These are phyloP conservation scores for Spisula solida DNA, from an alignment of 2,888 invertebrate genomes.

Conservation along the genomic window DNA sequence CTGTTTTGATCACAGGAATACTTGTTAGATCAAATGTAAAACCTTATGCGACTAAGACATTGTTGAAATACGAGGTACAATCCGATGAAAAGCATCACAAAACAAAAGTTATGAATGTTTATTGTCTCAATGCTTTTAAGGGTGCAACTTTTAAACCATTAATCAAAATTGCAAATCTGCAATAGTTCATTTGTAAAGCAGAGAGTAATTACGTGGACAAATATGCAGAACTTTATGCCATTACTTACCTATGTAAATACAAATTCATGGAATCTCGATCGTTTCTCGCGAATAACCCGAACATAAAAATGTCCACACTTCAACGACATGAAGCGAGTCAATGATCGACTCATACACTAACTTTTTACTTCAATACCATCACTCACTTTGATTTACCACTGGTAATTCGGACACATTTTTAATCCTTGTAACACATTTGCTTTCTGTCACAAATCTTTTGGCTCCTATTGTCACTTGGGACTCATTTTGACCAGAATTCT, in stretches of 20 bases:
- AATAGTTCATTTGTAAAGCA: neutral
- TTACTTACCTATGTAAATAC: neutral
- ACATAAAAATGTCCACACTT: neutral
- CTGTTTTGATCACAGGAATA: no score
- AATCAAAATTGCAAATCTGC: no score
- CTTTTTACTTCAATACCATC: slow-evolving; percentile 14
- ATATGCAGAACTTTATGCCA: neutral
- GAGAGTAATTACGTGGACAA: neutral
- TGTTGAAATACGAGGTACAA: no score
- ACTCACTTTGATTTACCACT: slow-evolving; percentile 1
- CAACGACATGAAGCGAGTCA: neutral
- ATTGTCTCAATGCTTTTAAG: no score
- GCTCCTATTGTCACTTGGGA: slow-evolving; percentile 18
- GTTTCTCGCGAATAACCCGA: neutral
- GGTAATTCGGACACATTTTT: slow-evolving; percentile 22
- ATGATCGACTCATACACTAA: slow-evolving; percentile 21
- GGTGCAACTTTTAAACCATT: no score
- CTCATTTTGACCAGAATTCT: slow-evolving; percentile 11
- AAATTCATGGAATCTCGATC: no score
- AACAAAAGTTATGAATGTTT: no score
- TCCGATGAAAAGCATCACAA: no score
- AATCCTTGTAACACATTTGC: slow-evolving; percentile 39
- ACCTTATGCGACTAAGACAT: no score
- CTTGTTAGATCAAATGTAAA: no score
- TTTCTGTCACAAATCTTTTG: slow-evolving; percentile 31